Percentiles rank a stretch among this genome's conserved stretches.
phyloP scores from a whole-genome alignment of 2,113 vertebrate species.

The Hippocampus mohnikei region DNA sequence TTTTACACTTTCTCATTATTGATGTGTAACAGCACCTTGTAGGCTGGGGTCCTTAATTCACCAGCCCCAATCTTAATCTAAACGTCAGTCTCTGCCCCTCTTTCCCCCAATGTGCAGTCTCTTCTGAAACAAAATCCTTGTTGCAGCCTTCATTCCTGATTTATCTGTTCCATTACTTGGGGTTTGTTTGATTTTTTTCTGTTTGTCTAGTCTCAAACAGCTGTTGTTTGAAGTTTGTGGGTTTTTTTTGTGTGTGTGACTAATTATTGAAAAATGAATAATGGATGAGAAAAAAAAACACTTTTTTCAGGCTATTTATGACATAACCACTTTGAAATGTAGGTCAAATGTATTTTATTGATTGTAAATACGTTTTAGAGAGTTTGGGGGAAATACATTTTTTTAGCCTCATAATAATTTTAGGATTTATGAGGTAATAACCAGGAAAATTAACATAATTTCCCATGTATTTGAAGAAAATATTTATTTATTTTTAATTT shows the following conservation, averaged over 20 bases:
- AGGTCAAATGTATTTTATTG: too few relatives aligned
- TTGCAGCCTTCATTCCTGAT: conserved; percentile 25
- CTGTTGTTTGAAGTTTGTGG: not conserved
- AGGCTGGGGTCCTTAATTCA: conserved; percentile 63
- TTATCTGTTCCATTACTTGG: conserved; percentile 22
- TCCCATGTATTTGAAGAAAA: too few relatives aligned
- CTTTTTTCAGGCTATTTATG: too few relatives aligned
- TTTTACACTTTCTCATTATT: conserved; percentile 67
- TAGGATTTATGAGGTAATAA: too few relatives aligned
- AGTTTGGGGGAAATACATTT: too few relatives aligned
- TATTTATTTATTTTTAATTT: too few relatives aligned
- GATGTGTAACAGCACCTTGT: conserved; percentile 63
- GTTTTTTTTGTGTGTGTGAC: not conserved
- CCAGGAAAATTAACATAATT: too few relatives aligned
- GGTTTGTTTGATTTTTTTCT: conserved; percentile 13
- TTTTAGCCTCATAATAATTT: too few relatives aligned
- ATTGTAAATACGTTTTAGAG: too few relatives aligned
- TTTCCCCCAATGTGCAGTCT: conserved; percentile 35
- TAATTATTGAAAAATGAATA: too few relatives aligned
- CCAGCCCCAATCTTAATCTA: conserved; percentile 66
- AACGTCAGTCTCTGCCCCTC: conserved; percentile 50
- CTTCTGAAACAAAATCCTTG: conserved; percentile 46
- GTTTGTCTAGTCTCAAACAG: conserved; percentile 3
- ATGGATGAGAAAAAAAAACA: too few relatives aligned
- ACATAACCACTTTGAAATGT: too few relatives aligned